Evolutionary conservation across 1,140 invertebrate species (phyloP).

Genomic region (Mya arenaria): DNA sequence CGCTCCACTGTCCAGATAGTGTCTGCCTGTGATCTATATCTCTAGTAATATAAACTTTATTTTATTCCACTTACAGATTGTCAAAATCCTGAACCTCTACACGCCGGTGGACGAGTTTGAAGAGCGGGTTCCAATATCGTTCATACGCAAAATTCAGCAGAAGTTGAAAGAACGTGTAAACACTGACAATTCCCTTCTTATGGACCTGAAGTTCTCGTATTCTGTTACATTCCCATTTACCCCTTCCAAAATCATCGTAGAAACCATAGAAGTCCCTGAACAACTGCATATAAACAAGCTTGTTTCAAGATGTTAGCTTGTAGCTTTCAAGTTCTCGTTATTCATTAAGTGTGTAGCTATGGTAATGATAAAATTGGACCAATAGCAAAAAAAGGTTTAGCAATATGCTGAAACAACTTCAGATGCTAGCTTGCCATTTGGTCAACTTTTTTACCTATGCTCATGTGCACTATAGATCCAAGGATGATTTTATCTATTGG

Average conservation of each 20-base stretch:
- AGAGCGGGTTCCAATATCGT: constrained; percentile 90
- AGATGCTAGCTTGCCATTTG: too few species aligned
- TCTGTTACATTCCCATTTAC: constrained; percentile 94
- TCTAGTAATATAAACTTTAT: too few species aligned
- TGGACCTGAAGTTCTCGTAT: constrained; percentile 91
- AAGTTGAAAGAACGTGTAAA: constrained; percentile 86
- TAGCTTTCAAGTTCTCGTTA: too few species aligned
- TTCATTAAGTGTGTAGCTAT: too few species aligned
- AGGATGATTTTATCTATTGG: too few species aligned
- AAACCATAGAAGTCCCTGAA: constrained; percentile 93
- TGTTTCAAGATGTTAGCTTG: constrained; percentile 79
- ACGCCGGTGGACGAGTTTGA: constrained; percentile 95
- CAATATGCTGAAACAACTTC: too few species aligned
- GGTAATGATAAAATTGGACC: too few species aligned
- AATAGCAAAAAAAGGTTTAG: too few species aligned
- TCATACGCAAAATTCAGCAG: constrained; percentile 93
- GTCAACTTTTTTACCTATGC: too few species aligned
- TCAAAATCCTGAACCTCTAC: constrained; percentile 93
- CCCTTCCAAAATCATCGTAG: constrained; percentile 92
- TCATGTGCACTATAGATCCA: too few species aligned
- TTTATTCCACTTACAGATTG: constrained; percentile 84
- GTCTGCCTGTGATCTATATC: too few species aligned
- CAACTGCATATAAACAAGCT: constrained; percentile 81
- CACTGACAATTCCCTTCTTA: constrained; percentile 87
- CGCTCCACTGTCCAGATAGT: too few species aligned